Conservation (phyloP, 2,888 invertebrate species). For the Craniophora ligustri region DNA sequence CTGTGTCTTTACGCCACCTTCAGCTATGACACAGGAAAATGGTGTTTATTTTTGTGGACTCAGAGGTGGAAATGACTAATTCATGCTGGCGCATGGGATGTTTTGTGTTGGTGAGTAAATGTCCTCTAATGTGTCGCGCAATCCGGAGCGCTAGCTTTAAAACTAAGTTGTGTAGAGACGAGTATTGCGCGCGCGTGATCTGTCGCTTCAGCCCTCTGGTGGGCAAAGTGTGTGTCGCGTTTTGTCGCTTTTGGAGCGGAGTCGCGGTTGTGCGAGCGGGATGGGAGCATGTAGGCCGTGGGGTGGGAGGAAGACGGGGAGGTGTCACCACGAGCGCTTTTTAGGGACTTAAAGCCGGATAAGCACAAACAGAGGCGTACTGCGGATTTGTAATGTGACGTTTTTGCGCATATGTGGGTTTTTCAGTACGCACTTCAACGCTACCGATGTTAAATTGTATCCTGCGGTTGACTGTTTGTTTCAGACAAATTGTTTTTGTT, state of each 20-base stretch:
- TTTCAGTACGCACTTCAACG: slow-evolving; percentile 67
- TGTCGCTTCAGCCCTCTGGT: slow-evolving; percentile 76
- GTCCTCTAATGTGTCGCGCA: slow-evolving; percentile 88
- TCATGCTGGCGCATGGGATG: slow-evolving; percentile 55
- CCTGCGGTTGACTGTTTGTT: slow-evolving; percentile 36
- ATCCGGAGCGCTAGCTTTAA: slow-evolving; percentile 80
- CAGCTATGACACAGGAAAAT: slow-evolving; percentile 49
- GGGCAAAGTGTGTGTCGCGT: slow-evolving; percentile 78
- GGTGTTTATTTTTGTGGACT: fast-evolving
- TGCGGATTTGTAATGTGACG: slow-evolving; percentile 77
- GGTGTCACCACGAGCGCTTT: slow-evolving; percentile 86
- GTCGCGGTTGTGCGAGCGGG: slow-evolving; percentile 78
- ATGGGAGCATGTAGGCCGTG: slow-evolving; percentile 65
- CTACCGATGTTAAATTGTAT: slow-evolving; percentile 50
- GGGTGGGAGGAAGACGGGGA: slow-evolving; percentile 81
- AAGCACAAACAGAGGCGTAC: slow-evolving; percentile 72
- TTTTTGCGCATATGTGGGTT: slow-evolving; percentile 77
- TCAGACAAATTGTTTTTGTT: slow-evolving; percentile 40
- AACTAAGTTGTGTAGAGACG: slow-evolving; percentile 69
- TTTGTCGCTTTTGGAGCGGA: slow-evolving; percentile 78
- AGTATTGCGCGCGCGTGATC: slow-evolving; percentile 66
- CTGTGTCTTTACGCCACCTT: slow-evolving; percentile 86
- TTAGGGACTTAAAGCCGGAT: slow-evolving; percentile 82
- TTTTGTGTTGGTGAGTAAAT: slow-evolving; percentile 65
- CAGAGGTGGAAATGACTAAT: slow-evolving; percentile 59